Conservation (phyloP, 2,113 vertebrate species). For the Dromiciops gliroides region DNA sequence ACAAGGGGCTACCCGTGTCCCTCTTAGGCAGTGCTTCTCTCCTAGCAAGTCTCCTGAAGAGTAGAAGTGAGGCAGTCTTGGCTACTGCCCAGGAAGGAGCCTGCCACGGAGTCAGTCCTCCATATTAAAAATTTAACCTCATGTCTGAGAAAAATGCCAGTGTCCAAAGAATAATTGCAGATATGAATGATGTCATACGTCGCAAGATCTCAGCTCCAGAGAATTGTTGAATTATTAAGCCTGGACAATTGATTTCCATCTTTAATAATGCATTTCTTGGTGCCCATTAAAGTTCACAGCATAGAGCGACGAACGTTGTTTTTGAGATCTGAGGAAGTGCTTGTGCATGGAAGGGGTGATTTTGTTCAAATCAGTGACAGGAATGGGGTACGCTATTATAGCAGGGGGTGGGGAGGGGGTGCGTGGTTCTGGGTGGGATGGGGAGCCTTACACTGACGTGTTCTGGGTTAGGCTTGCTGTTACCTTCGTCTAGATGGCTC, state of each 20-base stretch:
- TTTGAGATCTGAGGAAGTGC: slow-evolving; percentile 17
- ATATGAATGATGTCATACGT: neutral
- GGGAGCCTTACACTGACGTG: neutral
- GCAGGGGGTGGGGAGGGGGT: neutral
- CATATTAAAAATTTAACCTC: neutral
- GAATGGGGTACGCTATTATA: slow-evolving; percentile 6
- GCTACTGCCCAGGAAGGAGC: too few relatives aligned
- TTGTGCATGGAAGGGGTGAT: slow-evolving; percentile 41
- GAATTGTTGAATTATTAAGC: slow-evolving; percentile 41
- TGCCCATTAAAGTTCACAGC: slow-evolving; percentile 28
- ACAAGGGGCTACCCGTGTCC: neutral
- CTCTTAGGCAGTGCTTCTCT: neutral
- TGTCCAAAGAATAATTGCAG: neutral
- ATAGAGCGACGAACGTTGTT: slow-evolving; percentile 30
- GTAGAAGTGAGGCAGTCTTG: neutral
- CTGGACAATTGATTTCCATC: neutral
- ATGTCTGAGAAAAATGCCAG: neutral
- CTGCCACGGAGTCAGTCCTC: neutral
- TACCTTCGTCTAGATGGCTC: neutral
- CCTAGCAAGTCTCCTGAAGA: neutral
- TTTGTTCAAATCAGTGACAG: slow-evolving; percentile 30
- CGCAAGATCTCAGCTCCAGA: neutral
- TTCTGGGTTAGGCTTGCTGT: neutral
- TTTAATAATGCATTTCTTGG: slow-evolving; percentile 49
- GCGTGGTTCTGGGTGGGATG: neutral